Conservation (phyloP, 37 sponge, comb jelly and placozoan genomes). For the Geodia barretti region DNA sequence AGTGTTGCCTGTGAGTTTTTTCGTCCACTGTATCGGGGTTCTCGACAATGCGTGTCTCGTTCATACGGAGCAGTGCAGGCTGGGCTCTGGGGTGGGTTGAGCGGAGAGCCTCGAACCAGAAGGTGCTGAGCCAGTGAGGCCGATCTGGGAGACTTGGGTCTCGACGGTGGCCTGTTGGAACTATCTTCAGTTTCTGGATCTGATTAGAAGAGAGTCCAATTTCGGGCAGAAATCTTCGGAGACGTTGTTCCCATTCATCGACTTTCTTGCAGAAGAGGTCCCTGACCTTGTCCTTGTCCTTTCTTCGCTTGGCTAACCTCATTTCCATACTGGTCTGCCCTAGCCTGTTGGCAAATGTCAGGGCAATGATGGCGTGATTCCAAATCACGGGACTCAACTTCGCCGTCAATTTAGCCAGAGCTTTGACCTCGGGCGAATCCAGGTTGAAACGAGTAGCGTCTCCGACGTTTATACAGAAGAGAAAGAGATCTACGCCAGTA, state of each 20-base stretch:
- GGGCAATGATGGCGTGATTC: constrained; percentile 3
- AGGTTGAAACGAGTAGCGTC: background rate
- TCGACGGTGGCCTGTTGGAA: constrained; percentile 1
- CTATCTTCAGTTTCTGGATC: background rate
- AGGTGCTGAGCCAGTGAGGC: constrained; percentile 4
- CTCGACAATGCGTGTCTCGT: background rate
- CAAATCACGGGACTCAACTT: background rate
- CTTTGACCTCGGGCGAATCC: background rate
- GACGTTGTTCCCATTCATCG: background rate
- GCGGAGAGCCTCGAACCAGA: background rate
- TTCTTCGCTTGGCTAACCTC: background rate
- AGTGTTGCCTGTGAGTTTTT: background rate
- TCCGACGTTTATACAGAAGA: background rate
- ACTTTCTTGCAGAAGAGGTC: background rate
- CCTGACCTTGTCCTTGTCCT: background rate
- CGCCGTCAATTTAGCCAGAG: background rate
- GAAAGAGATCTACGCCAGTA: constrained; percentile 10
- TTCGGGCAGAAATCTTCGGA: background rate
- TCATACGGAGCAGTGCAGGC: background rate
- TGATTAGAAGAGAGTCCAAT: background rate
- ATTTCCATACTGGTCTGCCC: background rate
- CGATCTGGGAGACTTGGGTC: background rate
- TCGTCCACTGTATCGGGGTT: background rate
- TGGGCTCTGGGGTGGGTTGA: background rate
- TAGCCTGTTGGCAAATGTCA: constrained; percentile 4